Base-by-base conservation (phyloP, 2,888 invertebrate species). In the Cancer borealis region DNA sequence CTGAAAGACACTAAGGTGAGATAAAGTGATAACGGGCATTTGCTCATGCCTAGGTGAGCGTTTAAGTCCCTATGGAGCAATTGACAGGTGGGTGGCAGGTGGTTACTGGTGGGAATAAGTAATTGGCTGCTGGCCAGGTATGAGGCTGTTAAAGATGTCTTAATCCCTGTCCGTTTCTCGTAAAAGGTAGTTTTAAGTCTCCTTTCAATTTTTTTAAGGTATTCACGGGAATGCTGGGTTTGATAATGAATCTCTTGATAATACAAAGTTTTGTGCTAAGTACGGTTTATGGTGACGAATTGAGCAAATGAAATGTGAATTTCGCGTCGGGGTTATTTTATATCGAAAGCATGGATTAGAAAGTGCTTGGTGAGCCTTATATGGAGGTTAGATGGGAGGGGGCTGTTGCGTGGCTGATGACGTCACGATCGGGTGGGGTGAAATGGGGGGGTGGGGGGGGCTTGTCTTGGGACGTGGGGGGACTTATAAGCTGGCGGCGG, bases 81-180 rank as follows among this genome's bases (percentile, higher is more conserved):
- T 30, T 10, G 3, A 91, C 91, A 91, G 91, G 91, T 91, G 91
- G 91, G 79, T 73, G n/a, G n/a, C 91, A 91, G 60, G 91, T 91
- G 60, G 91, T 17, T 47, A 5, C 30, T 66, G 66, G 4, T 4
- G 66, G 66, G 66, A 66, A 21, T 66, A n/a, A 21, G 14, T n/a
- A 66, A 66, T n/a, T 66, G 66, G 66, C 66, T 66, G 66, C 21
- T 21, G n/a, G n/a, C 66, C 66, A 66, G 4, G 66, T 17, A 17
- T 4, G 14, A 21, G 14, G 12, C 12, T 3, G 49, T 49, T 6
- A 3, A 3, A 14, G 54, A 0, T 14, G 54, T 4, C 14, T 54
- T 54, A 3, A 54, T 54, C 54, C 14, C 49, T 10, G 1, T 39
- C 39, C 39, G 39, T 39, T 39, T 2, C 39, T 2, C 39, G 39